phyloP scores from a whole-genome alignment of 2,888 invertebrate genomes.

The Luperina nickerlii region DNA sequence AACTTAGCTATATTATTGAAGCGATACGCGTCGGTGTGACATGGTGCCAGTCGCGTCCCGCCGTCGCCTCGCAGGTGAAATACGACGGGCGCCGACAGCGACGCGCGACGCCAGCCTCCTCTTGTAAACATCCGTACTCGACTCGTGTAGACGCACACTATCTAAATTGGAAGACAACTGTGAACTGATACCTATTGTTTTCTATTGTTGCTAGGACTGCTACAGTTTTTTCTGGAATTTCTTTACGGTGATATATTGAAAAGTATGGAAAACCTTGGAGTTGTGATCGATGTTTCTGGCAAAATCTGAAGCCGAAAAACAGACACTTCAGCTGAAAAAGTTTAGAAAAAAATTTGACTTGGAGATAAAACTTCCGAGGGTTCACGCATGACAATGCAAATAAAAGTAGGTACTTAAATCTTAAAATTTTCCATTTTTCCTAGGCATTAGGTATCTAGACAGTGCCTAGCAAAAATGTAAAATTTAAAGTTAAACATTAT shows the following conservation, averaged over 20 bases:
- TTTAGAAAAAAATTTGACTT: neutral
- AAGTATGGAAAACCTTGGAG: neutral
- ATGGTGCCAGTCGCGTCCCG: conserved; percentile 49
- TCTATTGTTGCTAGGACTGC: neutral
- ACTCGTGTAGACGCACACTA: conserved; percentile 39
- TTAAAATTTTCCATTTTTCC: no score
- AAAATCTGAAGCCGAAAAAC: neutral
- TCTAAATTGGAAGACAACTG: conserved; percentile 52
- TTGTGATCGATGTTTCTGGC: neutral
- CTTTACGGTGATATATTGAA: no score
- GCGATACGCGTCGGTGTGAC: conserved; percentile 57
- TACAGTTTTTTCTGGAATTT: neutral
- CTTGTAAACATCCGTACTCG: conserved; percentile 67
- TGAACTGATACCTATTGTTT: conserved; percentile 33
- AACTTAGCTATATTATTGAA: conserved; percentile 15
- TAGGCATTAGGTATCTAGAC: neutral
- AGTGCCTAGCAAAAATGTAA: neutral
- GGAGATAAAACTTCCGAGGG: neutral
- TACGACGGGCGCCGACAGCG: conserved; percentile 62
- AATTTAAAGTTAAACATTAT: neutral
- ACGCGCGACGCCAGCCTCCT: conserved; percentile 55
- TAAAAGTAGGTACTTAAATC: neutral
- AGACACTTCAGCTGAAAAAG: neutral
- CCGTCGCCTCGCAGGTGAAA: conserved; percentile 69
- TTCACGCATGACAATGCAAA: neutral